Base-by-base conservation (phyloP, 2,888 invertebrate species). In the Xanthostigma xanthostigma region DNA sequence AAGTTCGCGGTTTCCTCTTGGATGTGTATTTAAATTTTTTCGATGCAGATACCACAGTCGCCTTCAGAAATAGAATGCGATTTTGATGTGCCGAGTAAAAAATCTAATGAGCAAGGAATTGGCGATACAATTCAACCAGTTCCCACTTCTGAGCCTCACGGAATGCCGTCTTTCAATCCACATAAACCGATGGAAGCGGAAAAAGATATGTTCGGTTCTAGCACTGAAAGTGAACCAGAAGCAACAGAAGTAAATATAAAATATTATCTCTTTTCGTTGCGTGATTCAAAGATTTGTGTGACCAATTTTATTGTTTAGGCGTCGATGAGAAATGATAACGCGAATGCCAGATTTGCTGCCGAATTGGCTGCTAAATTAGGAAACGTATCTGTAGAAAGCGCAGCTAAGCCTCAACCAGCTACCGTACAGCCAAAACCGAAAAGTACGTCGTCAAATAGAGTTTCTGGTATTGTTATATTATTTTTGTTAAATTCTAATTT, bases 281-380 rank as follows among this genome's bases (percentile, higher is more conserved):
- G n/a, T 41, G 2, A 41, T 41, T 41, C 10, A 41, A 41, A 41
- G 10, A 41, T 13, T n/a, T 3, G n/a, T n/a, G n/a, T 33, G 10
- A 37, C 14, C 39, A 12, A 17, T 27, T 8, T 34, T 38, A 12
- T 38, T 34, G 35, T 12, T 14, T 9, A 45, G 36, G 13, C 11
- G 9, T 33, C 27, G 13, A 13, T 34, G 33, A 14, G 13, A 40
- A 40, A 38, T 10, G 56, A 49, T 12, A 34, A 27, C 8, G 35
- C 27, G 36, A 40, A 46, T 35, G 61, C 73, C 0, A 74, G 68
- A 52, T 73, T 80, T 52, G 81, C 79, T 0, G 77, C 77, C 5
- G 78, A 79, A 57, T 62, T 81, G 43, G 76, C 79, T 0, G 69
- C 74, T 43, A 67, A 77, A 51, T 63, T 81, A 14, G 76, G 73